Conservation (phyloP, 2,888 invertebrate species). For the Dascillus cervinus region DNA sequence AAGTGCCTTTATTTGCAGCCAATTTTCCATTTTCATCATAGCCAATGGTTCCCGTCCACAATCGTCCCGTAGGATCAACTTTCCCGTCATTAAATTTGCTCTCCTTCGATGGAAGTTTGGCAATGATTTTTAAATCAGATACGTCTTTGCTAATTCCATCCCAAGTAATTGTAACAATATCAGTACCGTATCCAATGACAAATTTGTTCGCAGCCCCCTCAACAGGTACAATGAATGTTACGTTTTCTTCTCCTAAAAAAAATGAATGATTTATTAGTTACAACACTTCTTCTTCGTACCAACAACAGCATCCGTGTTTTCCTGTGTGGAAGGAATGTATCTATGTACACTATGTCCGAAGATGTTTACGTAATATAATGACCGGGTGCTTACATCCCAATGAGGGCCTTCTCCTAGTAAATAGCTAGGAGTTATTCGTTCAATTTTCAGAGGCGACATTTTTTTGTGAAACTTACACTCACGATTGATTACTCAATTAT, state of each 20-base stretch:
- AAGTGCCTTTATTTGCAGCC: constrained; percentile 15
- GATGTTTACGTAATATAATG: constrained; percentile 60
- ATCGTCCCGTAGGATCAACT: constrained; percentile 63
- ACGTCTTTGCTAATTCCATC: constrained; percentile 49
- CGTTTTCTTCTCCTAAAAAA: no score
- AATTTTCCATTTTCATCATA: constrained; percentile 14
- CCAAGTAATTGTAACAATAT: constrained; percentile 57
- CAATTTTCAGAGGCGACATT: constrained; percentile 34
- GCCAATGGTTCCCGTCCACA: constrained; percentile 68
- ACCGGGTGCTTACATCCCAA: constrained; percentile 55
- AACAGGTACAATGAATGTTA: constrained; percentile 56
- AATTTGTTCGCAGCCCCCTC: constrained; percentile 54
- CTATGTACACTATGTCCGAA: constrained; percentile 26
- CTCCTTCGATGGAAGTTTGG: constrained; percentile 50
- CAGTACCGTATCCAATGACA: constrained; percentile 53
- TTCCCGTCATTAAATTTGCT: constrained; percentile 79
- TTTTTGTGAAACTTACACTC: no score
- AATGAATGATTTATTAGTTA: no score
- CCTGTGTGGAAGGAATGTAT: constrained; percentile 25
- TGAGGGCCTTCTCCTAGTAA: constrained; percentile 65
- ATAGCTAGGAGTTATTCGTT: constrained; percentile 43
- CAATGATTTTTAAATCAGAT: constrained; percentile 45
- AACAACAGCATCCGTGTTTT: constrained; percentile 23
- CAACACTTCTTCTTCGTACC: no score
- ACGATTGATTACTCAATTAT: no score